phyloP scores from a whole-genome alignment of 1,140 invertebrate species.

The Rhopalosiphum maidis region DNA sequence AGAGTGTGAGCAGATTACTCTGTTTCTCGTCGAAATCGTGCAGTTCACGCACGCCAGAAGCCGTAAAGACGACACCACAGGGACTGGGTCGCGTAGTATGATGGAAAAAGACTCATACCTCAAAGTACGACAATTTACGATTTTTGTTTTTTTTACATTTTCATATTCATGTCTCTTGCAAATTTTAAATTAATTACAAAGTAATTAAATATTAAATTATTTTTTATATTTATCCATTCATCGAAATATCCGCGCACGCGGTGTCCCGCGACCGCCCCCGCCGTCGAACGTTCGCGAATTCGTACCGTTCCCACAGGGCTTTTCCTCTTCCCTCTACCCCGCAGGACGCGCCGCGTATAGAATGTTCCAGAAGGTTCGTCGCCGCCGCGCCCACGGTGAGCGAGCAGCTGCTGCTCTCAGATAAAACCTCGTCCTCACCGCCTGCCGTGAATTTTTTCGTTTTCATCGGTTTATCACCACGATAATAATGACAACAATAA shows the following conservation, averaged over 20 bases:
- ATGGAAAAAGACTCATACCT: constrained; percentile 36
- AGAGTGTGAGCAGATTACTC: neutral
- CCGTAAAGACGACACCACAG: neutral
- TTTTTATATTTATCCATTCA: neutral
- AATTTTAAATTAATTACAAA: neutral
- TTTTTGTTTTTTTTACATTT: neutral
- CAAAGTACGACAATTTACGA: neutral
- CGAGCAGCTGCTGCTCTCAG: constrained; percentile 33
- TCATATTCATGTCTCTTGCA: no score
- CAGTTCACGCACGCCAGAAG: no score
- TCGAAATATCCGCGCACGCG: neutral
- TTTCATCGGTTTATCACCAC: neutral
- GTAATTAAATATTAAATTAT: no score
- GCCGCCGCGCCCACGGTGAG: constrained; percentile 32
- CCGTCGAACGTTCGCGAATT: neutral
- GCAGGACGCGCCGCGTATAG: constrained; percentile 6
- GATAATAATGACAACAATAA: neutral
- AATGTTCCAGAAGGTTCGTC: constrained; percentile 52
- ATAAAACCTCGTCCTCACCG: neutral
- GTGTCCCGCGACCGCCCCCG: neutral
- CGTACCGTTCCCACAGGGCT: neutral
- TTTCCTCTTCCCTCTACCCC: neutral
- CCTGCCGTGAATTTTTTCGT: neutral
- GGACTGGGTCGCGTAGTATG: neutral
- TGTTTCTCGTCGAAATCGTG: neutral